These are phyloP conservation scores for Recurvirostra avosetta DNA, from an alignment of 2,113 vertebrate genomes.

Conservation along the genomic window DNA sequence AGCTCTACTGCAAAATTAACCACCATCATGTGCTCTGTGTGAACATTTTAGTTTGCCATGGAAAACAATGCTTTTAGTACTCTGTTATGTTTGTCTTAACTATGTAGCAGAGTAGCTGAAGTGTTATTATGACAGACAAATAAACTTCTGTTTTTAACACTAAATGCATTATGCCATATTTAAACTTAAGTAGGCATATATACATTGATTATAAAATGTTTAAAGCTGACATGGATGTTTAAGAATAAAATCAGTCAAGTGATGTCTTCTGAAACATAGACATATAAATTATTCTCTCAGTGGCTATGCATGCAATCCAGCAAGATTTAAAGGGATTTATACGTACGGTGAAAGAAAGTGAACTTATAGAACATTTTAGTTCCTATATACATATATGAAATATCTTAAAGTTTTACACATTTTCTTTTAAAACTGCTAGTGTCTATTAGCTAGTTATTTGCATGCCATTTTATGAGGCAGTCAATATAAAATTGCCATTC, in stretches of 20 bases:
- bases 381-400: not conserved
- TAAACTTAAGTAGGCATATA: not conserved
- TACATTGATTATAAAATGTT: not conserved
- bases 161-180: not conserved
- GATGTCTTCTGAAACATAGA: not conserved
- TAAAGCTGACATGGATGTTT: not conserved
- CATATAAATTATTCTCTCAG: not conserved
- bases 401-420: not conserved
- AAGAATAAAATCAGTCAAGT: not conserved
- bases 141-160: not conserved
- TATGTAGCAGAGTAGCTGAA: not conserved
- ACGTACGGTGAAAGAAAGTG: not conserved
- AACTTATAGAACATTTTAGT: not conserved
- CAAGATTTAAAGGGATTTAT: not conserved
- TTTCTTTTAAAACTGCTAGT: not conserved
- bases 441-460: not conserved
- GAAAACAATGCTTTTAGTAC: not conserved
- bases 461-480: not conserved
- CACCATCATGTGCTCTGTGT: not conserved
- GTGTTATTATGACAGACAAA: not conserved
- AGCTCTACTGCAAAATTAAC: not conserved
- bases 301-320: not conserved
- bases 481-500: not conserved
- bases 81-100: not conserved
- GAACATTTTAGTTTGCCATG: not conserved